Evolutionary conservation across 92 coral and sea anemone genomes (phyloP), one percentile per base, ranked within the genome.

Genomic region (Heliopora coerulea): DNA sequence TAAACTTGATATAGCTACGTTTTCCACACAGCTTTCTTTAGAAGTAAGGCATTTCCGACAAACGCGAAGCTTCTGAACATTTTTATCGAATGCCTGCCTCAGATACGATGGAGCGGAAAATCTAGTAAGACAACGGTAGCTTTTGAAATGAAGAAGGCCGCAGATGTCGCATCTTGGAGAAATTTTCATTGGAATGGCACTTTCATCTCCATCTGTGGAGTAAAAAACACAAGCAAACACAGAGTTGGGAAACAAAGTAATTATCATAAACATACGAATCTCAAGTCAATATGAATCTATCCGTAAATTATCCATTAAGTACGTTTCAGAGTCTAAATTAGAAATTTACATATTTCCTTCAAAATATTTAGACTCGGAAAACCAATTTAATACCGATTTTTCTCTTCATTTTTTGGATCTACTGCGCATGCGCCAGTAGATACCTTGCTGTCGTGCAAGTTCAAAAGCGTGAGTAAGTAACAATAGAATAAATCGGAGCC

Each of bases 1-100:
- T 49, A 95, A 72, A 41, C 86, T 76, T 24, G 87, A 79, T n/a
- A 95, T 83, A 11, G 99, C 89, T 50, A 95, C 79, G 84, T 95
- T 95, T 77, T 95, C 86, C 3, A 96, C 81, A 73, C 97, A 95
- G 34, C 90, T 80, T 70, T 95, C 97, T 48, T 86, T 83, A 4
- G 98, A 93, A 78, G 96, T 88, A 68, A 90, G 87, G 78, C 98
- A 93, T 26, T 88, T 68, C 42, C 89, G 91, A 74, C 98, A 93
- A 19, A 93, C 98, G 57, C 98, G 80, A 64, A 93, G 69, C 32
- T 91, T 83, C 28, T 93, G 95, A 59, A 72, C 54, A 58, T 85
- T 86, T 18, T 96, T 89, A 18, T 87, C 85, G 54, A 93, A 86
- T 60, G 91, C 91, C 64, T 79, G 82, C 58, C 89, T 88, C 14